These are phyloP conservation scores for Aulostomus chinensis DNA, from an alignment of 2,797 vertebrate species.

Conservation along the genomic window DNA sequence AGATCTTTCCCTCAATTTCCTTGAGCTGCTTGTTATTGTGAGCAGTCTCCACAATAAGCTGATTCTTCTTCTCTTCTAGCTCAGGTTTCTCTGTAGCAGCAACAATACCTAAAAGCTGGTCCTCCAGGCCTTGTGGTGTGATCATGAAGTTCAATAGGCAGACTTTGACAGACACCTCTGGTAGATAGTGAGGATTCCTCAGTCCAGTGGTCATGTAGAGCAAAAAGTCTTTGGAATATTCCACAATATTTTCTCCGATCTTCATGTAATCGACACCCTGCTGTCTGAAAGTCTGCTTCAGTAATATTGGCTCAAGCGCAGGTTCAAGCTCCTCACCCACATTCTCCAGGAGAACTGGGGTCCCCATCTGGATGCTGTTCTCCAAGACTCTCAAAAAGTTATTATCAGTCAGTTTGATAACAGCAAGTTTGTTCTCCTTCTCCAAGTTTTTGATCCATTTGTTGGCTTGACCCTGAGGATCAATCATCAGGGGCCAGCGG, in stretches of 20 bases:
- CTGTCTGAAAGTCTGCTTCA: conserved; percentile 93
- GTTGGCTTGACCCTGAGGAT: conserved; percentile 95
- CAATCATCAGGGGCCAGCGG: conserved; percentile 93
- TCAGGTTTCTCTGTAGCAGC: conserved; percentile 94
- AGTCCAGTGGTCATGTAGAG: conserved; percentile 93
- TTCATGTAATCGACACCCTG: conserved; percentile 92
- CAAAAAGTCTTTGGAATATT: conserved; percentile 89
- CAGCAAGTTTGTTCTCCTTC: conserved; percentile 88
- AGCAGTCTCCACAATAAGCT: conserved; percentile 90
- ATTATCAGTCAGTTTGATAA: conserved; percentile 89
- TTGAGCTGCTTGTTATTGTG: conserved; percentile 91
- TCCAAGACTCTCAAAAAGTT: conserved; percentile 88
- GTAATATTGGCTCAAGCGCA: conserved; percentile 88
- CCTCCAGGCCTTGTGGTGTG: conserved; percentile 92
- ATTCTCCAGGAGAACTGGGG: conserved; percentile 90
- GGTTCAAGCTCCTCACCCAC: too few species aligned
- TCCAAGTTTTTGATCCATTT: too few species aligned
- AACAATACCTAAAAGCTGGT: conserved; percentile 92
- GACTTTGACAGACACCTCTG: conserved; percentile 93
- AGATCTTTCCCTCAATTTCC: conserved; percentile 92
- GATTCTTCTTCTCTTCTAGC: conserved; percentile 94
- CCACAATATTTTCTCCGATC: conserved; percentile 92
- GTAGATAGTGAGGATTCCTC: conserved; percentile 95
- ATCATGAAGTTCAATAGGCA: conserved; percentile 97
- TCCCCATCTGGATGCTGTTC: conserved; percentile 90